These are phyloP conservation scores for Cyrtonyx montezumae DNA, from an alignment of 2,113 vertebrate genomes.

Conservation along the genomic window DNA sequence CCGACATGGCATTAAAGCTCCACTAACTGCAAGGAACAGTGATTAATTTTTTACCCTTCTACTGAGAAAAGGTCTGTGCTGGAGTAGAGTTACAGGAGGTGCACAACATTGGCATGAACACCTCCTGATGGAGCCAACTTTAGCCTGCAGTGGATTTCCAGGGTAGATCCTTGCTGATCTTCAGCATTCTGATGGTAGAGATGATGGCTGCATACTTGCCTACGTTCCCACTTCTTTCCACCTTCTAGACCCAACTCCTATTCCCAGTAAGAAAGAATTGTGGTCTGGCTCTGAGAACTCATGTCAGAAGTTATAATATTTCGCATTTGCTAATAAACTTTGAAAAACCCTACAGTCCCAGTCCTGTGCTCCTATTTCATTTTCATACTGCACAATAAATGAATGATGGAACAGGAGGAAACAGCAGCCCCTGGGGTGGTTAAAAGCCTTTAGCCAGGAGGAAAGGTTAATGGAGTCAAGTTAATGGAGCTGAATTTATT, in stretches of 20 bases:
- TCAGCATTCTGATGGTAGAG: neutral
- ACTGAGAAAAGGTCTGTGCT: neutral
- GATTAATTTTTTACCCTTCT: neutral
- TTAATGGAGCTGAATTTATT: conserved; percentile 37
- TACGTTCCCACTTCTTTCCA: neutral
- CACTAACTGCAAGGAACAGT: neutral
- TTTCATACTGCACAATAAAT: neutral
- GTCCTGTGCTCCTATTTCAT: neutral
- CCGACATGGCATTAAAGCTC: neutral
- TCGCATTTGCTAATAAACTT: neutral
- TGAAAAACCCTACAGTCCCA: neutral
- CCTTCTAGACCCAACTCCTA: neutral
- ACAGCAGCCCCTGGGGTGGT: neutral
- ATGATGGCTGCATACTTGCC: neutral
- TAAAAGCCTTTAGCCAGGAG: conserved; percentile 45
- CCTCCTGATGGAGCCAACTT: neutral
- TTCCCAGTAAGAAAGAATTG: neutral
- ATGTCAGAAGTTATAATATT: neutral
- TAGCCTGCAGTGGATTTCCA: neutral
- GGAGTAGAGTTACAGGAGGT: neutral
- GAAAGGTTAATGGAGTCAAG: conserved; percentile 49
- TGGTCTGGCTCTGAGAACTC: neutral
- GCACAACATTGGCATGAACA: accelerated
- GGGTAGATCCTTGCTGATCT: neutral
- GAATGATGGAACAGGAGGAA: neutral